Evolutionary conservation across 2,797 vertebrate species (phyloP), one percentile per base, ranked within the genome.

Genomic region (Pelochelys cantorii): DNA sequence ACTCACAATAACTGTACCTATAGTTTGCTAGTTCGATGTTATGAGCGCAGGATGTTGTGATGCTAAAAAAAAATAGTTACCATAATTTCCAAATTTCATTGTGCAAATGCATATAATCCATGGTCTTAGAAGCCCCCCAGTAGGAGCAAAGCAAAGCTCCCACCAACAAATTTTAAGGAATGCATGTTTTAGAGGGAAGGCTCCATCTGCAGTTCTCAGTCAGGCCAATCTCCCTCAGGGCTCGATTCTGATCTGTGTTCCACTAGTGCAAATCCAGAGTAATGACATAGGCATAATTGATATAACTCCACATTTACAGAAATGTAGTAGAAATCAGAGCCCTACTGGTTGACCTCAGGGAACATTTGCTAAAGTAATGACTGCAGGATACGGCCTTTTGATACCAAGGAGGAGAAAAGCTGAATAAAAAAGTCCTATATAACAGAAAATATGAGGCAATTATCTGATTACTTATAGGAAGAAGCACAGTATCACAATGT

Each of bases 381-480:
- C 20, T 84, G 62, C 79, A 92, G 90, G 79, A 93, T 92, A 95
- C 94, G 96, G 93, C 90, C 88, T 88, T 96, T 65, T 88, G 75
- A 94, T 87, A 94, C 37, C 81, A 77, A 92, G 93, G 62, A 84
- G 85, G 71, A 95, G 89, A 42, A 52, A 93, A 93, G 89, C 68
- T n/a, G 75, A 96, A 93, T 94, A 93, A 93, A 95, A 91, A 54
- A 85, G 92, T 95, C 94, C 87, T 0, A 7, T 78, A 52, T 56
- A 92, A 84, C 71, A 93, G 87, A 94, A 96, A 91, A 91, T 86
- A 86, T 71, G 88, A 93, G 79, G 60, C 95, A 95, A 80, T 94
- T 97, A 94, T 90, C 86, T 68, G 57, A 86, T 97, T 95, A 91
- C 87, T 96, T 94, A 95, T 83, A 94, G 83, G 92, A 89, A 97